Evolutionary conservation across 1,140 invertebrate species (phyloP).

Genomic region (Diabrotica virgifera): DNA sequence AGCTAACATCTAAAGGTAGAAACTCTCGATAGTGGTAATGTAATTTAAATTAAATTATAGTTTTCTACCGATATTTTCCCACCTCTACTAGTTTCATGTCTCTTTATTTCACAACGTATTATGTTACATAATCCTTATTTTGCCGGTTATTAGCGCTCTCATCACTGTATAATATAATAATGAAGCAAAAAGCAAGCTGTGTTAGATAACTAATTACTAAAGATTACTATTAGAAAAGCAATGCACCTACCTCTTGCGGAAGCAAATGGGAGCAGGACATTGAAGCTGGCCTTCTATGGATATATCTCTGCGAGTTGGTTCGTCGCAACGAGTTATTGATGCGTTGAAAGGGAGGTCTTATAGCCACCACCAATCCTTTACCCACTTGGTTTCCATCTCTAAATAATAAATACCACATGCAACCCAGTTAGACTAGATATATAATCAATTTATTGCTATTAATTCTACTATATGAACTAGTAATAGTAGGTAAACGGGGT

Average conservation of each 20-base stretch:
- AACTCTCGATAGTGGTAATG: too few species aligned
- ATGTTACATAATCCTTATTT: too few species aligned
- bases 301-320: constrained; percentile 27
- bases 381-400: constrained; percentile 42
- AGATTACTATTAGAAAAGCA: not conserved
- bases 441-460: not conserved
- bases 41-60: too few species aligned
- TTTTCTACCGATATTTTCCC: too few species aligned
- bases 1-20: too few species aligned
- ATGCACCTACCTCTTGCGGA: not conserved
- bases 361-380: constrained; percentile 42
- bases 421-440: constrained; percentile 27
- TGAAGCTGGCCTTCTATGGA: constrained; percentile 40
- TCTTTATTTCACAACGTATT: too few species aligned
- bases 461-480: not conserved
- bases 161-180: too few species aligned
- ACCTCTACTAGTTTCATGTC: too few species aligned
- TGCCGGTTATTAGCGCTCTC: too few species aligned
- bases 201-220: too few species aligned
- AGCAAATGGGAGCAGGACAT: constrained; percentile 10
- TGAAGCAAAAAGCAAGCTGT: too few species aligned
- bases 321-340: constrained; percentile 45
- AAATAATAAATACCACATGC: constrained; percentile 41
- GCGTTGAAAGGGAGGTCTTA: constrained; percentile 45
- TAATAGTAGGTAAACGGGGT: not conserved